phyloP scores from a whole-genome alignment of 1,140 invertebrate species.

The Saccostrea cuccullata region DNA sequence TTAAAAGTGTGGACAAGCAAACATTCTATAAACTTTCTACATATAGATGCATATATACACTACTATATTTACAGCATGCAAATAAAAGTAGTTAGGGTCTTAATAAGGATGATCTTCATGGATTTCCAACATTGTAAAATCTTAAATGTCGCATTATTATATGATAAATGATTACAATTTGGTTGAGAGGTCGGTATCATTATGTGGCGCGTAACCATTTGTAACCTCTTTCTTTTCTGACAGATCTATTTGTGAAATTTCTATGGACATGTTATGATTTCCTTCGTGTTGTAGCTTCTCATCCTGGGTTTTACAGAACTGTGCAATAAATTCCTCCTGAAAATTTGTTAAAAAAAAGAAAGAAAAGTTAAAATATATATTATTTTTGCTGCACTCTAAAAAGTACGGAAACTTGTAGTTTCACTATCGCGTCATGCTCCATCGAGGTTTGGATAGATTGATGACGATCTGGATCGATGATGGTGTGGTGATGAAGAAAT shows the following conservation, averaged over 20 bases:
- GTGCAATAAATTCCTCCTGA: constrained; percentile 24
- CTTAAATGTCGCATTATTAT: background rate
- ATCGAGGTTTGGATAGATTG: too few species aligned
- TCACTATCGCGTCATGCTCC: too few species aligned
- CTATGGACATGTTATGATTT: background rate
- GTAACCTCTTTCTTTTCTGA: background rate
- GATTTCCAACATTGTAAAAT: background rate
- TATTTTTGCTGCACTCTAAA: too few species aligned
- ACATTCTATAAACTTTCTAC: too few species aligned
- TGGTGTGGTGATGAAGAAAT: too few species aligned
- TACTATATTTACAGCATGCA: too few species aligned
- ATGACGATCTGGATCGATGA: too few species aligned
- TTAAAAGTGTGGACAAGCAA: too few species aligned
- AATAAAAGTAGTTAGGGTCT: too few species aligned
- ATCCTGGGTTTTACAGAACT: background rate
- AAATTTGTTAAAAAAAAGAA: background rate
- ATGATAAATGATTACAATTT: background rate
- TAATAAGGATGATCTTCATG: background rate
- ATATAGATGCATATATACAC: too few species aligned
- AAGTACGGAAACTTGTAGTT: too few species aligned
- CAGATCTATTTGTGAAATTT: background rate
- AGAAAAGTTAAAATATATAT: too few species aligned
- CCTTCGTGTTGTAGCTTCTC: background rate
- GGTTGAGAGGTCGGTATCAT: background rate
- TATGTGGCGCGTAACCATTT: background rate